Evolutionary conservation across 2,888 invertebrate genomes (phyloP), one percentile per base, ranked within the genome.

Genomic region (Cotesia congregata): DNA sequence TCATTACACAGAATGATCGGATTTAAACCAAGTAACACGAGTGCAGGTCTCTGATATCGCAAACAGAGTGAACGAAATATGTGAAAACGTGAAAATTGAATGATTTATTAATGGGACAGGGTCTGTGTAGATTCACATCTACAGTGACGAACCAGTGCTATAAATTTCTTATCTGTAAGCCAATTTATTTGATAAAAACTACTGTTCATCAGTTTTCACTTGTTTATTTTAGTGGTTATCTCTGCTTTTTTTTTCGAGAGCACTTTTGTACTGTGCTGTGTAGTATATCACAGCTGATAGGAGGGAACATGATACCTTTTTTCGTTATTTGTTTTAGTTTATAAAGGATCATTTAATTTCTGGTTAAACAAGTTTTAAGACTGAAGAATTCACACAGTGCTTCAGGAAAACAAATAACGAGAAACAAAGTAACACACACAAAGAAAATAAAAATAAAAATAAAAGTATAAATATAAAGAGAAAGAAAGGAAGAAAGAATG

Each of bases 351-450:
- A 50, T 50, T 50, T 50, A 50, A 50, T 50, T 50, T 50, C 50
- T 50, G 50, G 50, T 50, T 50, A 50, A 50, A 50, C 50, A 50
- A 50, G 50, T 50, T 50, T 50, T 50, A 50, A 50, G 50, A 50
- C 50, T 50, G 12, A 50, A 50, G 7, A 50, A 50, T 50, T 50
- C 50, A 62, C 20, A 5, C 20, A 17, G 62, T 62, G 62, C 62
- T 62, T 20, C 62, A 15, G 50, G 65, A 12, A 59, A 38, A 74
- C 59, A 67, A 74, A 67, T 15, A 17, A 50, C 17, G 72, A 68
- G 75, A 70, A 76, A 75, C 77, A 78, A 80, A 72, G 77, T 73
- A 79, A 72, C 64, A 75, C 67, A 65, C 30, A 30, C 30, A 30
- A 30, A 30, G 30, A 40, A 40, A 75, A 69, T 76, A 77, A 75